These are phyloP conservation scores for Trachelus iudaicus DNA, from an alignment of 2,888 invertebrate species.

Conservation along the genomic window DNA sequence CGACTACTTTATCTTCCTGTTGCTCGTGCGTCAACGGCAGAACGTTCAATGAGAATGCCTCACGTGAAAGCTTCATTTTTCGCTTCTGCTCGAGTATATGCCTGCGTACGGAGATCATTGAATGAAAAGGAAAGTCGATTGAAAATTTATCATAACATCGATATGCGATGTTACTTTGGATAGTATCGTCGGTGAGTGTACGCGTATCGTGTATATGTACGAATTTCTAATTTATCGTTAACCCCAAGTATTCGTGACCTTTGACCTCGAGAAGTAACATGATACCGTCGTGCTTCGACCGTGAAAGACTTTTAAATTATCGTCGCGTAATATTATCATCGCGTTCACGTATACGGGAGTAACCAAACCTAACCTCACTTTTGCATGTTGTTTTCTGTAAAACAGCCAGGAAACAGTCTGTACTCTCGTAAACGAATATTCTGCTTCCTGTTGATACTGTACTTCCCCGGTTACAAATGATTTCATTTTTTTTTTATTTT, in stretches of 20 bases:
- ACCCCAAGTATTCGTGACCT: neutral
- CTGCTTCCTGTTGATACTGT: neutral
- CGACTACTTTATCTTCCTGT: slow-evolving; percentile 16
- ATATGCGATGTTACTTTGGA: neutral
- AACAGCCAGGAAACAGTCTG: neutral
- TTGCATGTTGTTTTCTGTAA: neutral
- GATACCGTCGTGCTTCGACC: neutral
- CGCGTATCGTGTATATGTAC: neutral
- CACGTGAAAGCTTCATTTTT: neutral
- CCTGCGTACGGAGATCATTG: neutral
- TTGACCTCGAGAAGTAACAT: neutral
- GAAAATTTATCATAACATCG: neutral
- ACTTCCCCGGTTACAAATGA: neutral
- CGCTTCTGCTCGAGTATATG: neutral
- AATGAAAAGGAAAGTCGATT: neutral
- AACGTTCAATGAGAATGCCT: slow-evolving; percentile 28
- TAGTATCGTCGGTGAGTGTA: neutral
- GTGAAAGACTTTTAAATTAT: neutral
- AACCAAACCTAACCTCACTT: neutral
- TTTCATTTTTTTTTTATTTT: neutral
- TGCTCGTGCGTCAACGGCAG: slow-evolving; percentile 25
- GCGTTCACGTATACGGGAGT: neutral
- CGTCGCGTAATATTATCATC: neutral
- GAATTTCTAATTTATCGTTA: neutral
- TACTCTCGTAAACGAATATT: neutral